Conservation (phyloP, 2,113 vertebrate species). For the Cynocephalus volans region DNA sequence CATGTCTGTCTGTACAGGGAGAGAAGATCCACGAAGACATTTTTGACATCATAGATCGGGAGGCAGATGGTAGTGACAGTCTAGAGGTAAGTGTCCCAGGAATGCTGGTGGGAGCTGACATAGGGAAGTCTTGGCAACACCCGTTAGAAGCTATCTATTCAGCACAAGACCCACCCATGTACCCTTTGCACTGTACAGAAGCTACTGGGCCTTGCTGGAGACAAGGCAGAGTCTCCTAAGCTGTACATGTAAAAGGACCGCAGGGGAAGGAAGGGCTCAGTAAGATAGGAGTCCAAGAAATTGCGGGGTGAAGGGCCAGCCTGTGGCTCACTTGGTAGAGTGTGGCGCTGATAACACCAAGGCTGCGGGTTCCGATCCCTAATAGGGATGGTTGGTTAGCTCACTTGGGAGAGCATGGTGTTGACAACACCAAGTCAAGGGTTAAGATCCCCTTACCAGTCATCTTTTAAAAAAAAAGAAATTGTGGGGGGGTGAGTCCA, state of each 20-base stretch:
- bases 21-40: conserved; percentile 99
- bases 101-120: background rate
- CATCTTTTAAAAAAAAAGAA: background rate
- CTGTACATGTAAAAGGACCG: background rate
- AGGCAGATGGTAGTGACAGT: conserved; percentile 99
- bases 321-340: no score
- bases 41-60: conserved; percentile 99
- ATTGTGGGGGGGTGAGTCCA: background rate
- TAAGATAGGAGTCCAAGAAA: background rate
- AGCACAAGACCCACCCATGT: background rate
- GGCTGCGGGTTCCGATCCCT: no score
- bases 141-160: background rate
- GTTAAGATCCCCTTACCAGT: no score
- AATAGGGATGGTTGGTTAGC: no score
- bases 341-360: no score
- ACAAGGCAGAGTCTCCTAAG: background rate
- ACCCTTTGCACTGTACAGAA: background rate
- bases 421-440: no score
- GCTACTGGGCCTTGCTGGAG: background rate
- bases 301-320: background rate
- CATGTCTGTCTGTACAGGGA: conserved; percentile 89
- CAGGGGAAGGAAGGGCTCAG: background rate
- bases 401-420: no score
- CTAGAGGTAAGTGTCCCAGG: conserved; percentile 92
- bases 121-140: background rate